Percentiles rank a stretch among this genome's conserved stretches.
phyloP scores from a whole-genome alignment of 2,888 invertebrate genomes.

The Eurytoma californica region DNA sequence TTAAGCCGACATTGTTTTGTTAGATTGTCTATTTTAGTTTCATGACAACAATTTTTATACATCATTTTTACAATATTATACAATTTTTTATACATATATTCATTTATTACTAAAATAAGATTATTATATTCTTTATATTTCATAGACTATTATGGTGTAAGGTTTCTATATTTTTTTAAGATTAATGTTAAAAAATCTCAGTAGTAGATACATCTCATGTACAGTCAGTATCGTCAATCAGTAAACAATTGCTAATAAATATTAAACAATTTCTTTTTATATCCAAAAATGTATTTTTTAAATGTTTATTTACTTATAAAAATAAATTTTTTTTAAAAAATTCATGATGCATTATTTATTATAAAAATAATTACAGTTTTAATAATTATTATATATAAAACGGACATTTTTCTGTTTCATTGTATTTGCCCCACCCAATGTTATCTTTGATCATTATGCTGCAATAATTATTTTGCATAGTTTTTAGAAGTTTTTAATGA shows the following conservation, averaged over 20 bases:
- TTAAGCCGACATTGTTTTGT: neutral
- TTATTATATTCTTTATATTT: constrained; percentile 1
- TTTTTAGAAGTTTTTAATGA: neutral
- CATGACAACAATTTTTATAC: too few relatives aligned
- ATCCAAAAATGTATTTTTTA: too few relatives aligned
- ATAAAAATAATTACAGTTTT: neutral
- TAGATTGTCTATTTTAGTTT: neutral
- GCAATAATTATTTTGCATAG: neutral
- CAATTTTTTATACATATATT: neutral
- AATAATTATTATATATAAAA: neutral
- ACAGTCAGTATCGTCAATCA: too few relatives aligned
- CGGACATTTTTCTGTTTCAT: neutral
- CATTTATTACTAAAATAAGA: neutral
- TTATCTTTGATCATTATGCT: neutral
- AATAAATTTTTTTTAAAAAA: neutral
- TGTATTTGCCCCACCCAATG: neutral
- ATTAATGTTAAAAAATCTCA: too few relatives aligned
- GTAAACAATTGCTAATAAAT: too few relatives aligned
- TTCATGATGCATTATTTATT: neutral
- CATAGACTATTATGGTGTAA: constrained; percentile 5
- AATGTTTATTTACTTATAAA: too few relatives aligned
- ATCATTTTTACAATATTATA: neutral
- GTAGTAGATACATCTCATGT: too few relatives aligned
- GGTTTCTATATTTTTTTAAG: constrained; percentile 1
- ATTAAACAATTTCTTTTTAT: too few relatives aligned